Evolutionary conservation across 2,888 invertebrate species (phyloP), one percentile per base, ranked within the genome.

Genomic region (Torymus aiolomorphi): DNA sequence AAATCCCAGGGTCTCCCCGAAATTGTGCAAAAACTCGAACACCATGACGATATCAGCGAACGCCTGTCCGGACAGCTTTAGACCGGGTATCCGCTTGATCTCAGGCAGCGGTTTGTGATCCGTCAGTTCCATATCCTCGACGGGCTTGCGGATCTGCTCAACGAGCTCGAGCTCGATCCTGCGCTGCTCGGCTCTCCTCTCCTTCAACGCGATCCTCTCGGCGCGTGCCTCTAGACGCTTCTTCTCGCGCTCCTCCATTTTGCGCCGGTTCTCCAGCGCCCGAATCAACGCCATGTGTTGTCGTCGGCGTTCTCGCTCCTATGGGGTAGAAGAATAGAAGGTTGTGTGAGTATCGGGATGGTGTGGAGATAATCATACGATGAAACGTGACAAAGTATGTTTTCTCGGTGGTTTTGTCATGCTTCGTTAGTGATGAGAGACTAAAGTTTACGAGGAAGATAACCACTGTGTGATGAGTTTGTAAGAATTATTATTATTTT

Each of bases 11-110:
- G 97, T 97, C 90, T 97, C 97, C 71, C 97, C 97, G 88, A 99
- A 99, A 91, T 98, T 98, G 87, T 98, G 96, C 84, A 98, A 92
- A 90, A 99, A 99, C 92, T 99, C 98, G 88, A 96, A 96, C n/a
- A 97, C 96, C 95, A 98, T 98, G 24, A 99, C 92, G 62, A 96
- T 92, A 90, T 98, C 97, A 0, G 97, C 96, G 92, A 98, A 97
- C 0, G 98, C 97, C 88, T 96, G 95, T 0, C 97, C 97, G 0
- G 96, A 93, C 72, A 99, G 91, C 87, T 94, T 94, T 76, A 97
- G 92, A 1, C 96, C 96, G 0, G 95, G 94, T 84, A 98, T 94
- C 83, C 97, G 92, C 76, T 94, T 94, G 74, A 96, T 91, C 3
- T 93, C 92, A 0, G 96, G 96, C 82, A 96, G 91, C 0, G 93